phyloP scores from a whole-genome alignment of 2,113 vertebrate species.

The Anoplopoma fimbria region DNA sequence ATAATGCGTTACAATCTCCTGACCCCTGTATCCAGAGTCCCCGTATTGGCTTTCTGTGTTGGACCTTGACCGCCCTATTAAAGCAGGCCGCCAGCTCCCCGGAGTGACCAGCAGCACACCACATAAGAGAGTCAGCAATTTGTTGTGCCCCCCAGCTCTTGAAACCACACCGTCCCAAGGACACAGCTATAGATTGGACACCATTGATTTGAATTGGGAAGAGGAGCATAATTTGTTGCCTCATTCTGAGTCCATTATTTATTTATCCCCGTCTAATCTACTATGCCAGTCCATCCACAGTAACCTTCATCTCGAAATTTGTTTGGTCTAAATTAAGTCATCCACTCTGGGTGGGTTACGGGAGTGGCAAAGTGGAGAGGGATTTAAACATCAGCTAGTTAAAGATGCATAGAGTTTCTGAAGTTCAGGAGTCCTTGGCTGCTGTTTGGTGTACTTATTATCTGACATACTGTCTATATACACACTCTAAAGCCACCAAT shows the following conservation, averaged over 20 bases:
- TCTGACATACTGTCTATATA: constrained; percentile 26
- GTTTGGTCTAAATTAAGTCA: constrained; percentile 67
- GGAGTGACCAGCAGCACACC: constrained; percentile 41
- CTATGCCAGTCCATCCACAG: constrained; percentile 46
- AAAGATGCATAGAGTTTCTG: constrained; percentile 72
- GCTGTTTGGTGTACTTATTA: constrained; percentile 53
- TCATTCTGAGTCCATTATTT: constrained; percentile 75
- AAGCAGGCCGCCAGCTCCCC: constrained; percentile 50
- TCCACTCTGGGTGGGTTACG: constrained; percentile 34
- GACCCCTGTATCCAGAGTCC: constrained; percentile 38
- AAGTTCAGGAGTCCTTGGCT: constrained; percentile 67
- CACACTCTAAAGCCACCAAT: constrained; percentile 27
- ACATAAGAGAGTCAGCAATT: constrained; percentile 57
- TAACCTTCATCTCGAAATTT: constrained; percentile 72
- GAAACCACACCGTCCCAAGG: constrained; percentile 65
- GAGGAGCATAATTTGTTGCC: constrained; percentile 64
- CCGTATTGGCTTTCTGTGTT: constrained; percentile 42
- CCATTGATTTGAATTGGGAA: constrained; percentile 61
- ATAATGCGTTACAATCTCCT: constrained; percentile 8
- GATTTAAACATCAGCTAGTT: constrained; percentile 76
- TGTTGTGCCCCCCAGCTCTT: constrained; percentile 42
- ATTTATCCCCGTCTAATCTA: constrained; percentile 69
- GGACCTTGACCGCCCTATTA: constrained; percentile 67
- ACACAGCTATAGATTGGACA: constrained; percentile 67
- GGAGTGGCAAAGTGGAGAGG: constrained; percentile 52